These are phyloP conservation scores for Asarcornis scutulata DNA, from an alignment of 2,113 vertebrate genomes.

Conservation along the genomic window DNA sequence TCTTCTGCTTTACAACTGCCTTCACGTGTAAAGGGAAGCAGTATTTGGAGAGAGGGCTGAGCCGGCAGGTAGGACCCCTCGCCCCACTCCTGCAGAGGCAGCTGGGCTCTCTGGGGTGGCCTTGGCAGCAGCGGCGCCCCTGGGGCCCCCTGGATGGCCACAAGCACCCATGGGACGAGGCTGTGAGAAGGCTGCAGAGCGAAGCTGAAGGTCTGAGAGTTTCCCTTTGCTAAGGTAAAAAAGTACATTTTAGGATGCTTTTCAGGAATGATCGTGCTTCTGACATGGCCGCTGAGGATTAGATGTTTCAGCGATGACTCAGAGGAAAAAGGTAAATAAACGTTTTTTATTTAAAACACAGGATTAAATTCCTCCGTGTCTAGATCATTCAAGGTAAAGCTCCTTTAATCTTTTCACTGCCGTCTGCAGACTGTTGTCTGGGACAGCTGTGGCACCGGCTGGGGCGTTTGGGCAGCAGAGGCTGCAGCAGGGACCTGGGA, in stretches of 20 bases:
- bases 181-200: not conserved
- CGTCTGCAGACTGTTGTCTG: not conserved
- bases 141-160: not conserved
- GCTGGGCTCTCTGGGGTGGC: not conserved
- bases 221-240: not conserved
- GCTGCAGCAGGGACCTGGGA: not conserved
- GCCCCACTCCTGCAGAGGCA: not conserved
- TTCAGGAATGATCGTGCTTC: not conserved
- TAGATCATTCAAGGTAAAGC: conserved; percentile 55
- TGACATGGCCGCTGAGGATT: not conserved
- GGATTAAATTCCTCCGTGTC: conserved; percentile 57
- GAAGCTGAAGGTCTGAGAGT: not conserved
- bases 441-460: not conserved
- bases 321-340: conserved; percentile 60
- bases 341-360: conserved; percentile 33
- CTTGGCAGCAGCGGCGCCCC: not conserved
- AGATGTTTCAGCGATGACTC: conserved; percentile 45
- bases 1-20: not conserved
- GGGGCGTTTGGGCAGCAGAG: not conserved
- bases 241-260: not conserved
- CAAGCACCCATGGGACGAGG: not conserved
- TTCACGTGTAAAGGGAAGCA: not conserved
- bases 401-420: not conserved
- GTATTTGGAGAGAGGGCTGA: not conserved
- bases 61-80: not conserved